A percentile compares a stretch with the other conserved stretches of the same genome.
phyloP scores from a whole-genome alignment of 2,797 vertebrate species.

The Saxicola maurus region DNA sequence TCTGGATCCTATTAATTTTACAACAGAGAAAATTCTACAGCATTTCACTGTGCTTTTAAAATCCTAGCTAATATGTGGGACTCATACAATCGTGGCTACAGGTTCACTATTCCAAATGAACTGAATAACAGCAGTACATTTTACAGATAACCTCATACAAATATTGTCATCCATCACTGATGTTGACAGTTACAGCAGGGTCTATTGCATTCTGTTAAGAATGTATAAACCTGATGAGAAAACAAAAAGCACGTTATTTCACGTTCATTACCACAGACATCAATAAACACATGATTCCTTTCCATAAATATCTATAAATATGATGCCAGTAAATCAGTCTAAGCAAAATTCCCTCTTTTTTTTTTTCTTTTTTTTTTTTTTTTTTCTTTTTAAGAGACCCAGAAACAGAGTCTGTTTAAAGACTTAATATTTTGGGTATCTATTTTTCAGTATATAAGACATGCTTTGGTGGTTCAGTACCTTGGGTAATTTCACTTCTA shows the following conservation, averaged over 20 bases:
- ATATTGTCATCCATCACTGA: constrained; percentile 50
- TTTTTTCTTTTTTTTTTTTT: neutral
- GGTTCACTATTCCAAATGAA: constrained; percentile 68
- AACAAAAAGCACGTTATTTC: constrained; percentile 65
- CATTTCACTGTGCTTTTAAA: constrained; percentile 63
- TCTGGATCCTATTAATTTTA: constrained; percentile 58
- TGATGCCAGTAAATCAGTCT: constrained; percentile 53
- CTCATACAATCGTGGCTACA: constrained; percentile 52
- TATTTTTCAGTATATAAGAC: constrained; percentile 22
- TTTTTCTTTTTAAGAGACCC: neutral
- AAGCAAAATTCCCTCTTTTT: neutral
- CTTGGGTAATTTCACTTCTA: constrained; percentile 16
- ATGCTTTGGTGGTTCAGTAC: constrained; percentile 35
- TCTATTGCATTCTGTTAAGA: constrained; percentile 64
- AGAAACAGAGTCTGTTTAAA: constrained; percentile 17
- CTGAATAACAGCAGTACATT: constrained; percentile 55
- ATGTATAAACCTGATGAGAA: constrained; percentile 63
- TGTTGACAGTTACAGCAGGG: constrained; percentile 54
- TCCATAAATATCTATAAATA: constrained; percentile 70
- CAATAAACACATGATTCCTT: constrained; percentile 54
- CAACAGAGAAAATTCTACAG: constrained; percentile 60
- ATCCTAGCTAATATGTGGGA: constrained; percentile 63
- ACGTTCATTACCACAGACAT: constrained; percentile 53
- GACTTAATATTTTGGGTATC: neutral
- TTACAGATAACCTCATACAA: constrained; percentile 59